Evolutionary conservation across 2,113 vertebrate genomes (phyloP).

Genomic region (Dinomys branickii): DNA sequence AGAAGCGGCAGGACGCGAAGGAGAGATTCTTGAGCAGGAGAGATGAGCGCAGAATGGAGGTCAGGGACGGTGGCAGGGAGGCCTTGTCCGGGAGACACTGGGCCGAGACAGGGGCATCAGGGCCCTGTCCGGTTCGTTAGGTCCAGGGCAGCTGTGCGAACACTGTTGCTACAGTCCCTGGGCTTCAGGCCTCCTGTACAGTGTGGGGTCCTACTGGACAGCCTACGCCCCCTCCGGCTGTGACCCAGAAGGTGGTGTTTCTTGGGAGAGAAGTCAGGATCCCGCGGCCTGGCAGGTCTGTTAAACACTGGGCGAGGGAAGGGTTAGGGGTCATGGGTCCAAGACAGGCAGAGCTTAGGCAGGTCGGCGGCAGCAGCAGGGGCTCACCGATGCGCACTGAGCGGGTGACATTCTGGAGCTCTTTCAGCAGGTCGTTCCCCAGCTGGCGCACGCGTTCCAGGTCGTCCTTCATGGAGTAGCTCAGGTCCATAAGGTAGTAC

Average conservation of each 20-base stretch:
- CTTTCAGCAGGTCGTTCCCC: conserved; percentile 84
- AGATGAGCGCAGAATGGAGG: neutral
- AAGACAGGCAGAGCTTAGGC: neutral
- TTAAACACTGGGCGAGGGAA: neutral
- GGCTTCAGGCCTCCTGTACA: neutral
- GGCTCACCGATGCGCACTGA: conserved; percentile 87
- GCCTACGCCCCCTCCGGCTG: neutral
- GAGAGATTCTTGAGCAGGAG: neutral
- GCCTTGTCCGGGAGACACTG: neutral
- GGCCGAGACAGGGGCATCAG: neutral
- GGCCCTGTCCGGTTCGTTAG: neutral
- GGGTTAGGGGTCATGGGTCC: neutral
- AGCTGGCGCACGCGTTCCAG: conserved; percentile 88
- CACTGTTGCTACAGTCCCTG: neutral
- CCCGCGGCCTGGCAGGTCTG: neutral
- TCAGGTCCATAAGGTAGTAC: conserved; percentile 92
- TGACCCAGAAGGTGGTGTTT: neutral
- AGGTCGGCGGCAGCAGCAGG: neutral
- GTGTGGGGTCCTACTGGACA: neutral
- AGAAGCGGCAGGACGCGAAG: neutral
- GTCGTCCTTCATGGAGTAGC: conserved; percentile 91
- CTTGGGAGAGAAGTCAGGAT: neutral
- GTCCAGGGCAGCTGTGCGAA: neutral
- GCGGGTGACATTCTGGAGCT: conserved; percentile 80
- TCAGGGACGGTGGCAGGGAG: neutral